Evolutionary conservation across 2,797 vertebrate species (phyloP).

Genomic region (Notoglanidium macrostoma): DNA sequence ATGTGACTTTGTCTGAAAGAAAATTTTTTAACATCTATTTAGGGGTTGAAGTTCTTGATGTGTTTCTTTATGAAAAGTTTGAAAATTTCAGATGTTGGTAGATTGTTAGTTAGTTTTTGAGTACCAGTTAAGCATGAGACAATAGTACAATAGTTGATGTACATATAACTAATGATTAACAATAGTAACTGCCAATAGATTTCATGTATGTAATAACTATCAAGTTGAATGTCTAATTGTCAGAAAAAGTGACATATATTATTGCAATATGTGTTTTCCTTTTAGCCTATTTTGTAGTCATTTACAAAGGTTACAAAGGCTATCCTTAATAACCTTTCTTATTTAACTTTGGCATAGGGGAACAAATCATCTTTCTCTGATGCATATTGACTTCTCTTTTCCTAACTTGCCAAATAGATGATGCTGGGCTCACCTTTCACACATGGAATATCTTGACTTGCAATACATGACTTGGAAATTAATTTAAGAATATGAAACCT

Average conservation of each 20-base stretch:
- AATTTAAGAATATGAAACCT: background rate
- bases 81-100: background rate
- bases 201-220: background rate
- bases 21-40: background rate
- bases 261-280: background rate
- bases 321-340: background rate
- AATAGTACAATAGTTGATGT: background rate
- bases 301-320: too few species aligned
- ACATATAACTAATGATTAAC: background rate
- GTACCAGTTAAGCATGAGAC: background rate
- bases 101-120: background rate
- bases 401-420: background rate
- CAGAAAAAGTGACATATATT: background rate
- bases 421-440: background rate
- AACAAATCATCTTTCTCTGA: background rate
- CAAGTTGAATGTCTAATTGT: background rate
- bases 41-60: background rate
- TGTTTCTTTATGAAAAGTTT: background rate
- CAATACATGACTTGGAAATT: background rate
- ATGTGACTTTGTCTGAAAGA: background rate
- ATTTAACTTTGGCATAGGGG: background rate
- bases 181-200: background rate
- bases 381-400: background rate
- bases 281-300: background rate
- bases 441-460: background rate